Evolutionary conservation across 2,797 vertebrate species (phyloP).

Genomic region (Mycteria americana): DNA sequence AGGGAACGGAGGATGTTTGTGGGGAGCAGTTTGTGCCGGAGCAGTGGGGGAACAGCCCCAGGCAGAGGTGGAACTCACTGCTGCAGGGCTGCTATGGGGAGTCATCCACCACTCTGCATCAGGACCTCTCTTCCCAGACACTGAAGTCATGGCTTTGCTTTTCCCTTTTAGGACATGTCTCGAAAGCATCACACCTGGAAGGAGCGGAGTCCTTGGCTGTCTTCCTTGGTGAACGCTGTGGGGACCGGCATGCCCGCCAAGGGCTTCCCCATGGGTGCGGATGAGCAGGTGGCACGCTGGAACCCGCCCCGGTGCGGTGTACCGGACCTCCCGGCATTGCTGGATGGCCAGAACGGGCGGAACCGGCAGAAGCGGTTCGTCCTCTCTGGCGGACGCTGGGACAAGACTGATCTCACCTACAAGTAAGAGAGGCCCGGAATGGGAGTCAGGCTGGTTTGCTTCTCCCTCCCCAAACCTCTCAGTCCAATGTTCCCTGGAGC

Average conservation of each 20-base stretch:
- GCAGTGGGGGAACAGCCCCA: not conserved
- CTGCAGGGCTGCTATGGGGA: not conserved
- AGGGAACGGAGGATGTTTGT: not conserved
- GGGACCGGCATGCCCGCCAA: not conserved
- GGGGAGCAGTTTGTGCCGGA: not conserved
- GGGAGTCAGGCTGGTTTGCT: not conserved
- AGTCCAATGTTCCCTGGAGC: fast-evolving
- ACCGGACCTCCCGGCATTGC: constrained; percentile 74
- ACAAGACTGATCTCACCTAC: constrained; percentile 88
- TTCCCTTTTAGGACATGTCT: constrained; percentile 36
- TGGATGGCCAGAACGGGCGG: constrained; percentile 34
- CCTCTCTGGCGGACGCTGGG: constrained; percentile 84
- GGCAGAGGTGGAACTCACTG: not conserved
- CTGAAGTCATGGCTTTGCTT: not conserved
- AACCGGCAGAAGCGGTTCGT: constrained; percentile 86
- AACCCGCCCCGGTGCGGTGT: constrained; percentile 84
- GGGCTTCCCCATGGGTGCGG: not conserved
- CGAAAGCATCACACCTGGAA: constrained; percentile 47
- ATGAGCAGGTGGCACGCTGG: not conserved
- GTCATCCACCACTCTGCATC: fast-evolving
- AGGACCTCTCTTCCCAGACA: not conserved
- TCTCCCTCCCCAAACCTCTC: not conserved
- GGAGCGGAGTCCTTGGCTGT: constrained; percentile 42
- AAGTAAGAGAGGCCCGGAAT: constrained; percentile 71
- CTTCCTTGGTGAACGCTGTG: not conserved